Evolutionary conservation across 1,140 invertebrate genomes (phyloP), one percentile per base, ranked within the genome.

Genomic region (Hestina assimilis): DNA sequence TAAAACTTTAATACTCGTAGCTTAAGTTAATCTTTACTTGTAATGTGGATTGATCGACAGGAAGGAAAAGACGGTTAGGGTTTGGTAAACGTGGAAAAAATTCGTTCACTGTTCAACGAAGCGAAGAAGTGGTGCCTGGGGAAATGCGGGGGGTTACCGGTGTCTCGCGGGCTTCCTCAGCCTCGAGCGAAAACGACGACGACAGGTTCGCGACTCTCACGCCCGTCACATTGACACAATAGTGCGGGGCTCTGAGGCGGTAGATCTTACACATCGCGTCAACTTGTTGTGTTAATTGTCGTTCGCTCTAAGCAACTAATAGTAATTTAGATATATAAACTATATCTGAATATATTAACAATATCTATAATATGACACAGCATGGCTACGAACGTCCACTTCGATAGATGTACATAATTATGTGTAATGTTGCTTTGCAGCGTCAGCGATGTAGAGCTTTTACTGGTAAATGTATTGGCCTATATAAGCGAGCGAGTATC

Each of bases 21-120:
- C n/a, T n/a, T n/a, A n/a, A n/a, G n/a, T n/a, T n/a, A n/a, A n/a
- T n/a, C n/a, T n/a, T n/a, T n/a, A n/a, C n/a, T n/a, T 26, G 47
- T 38, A 14, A 38, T 43, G 1, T 53, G 19, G 45, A 47, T 53
- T 75, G 60, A 79, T 78, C 74, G 69, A 70, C 83, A 96, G 96
- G 96, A 92, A 94, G 95, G 80, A 97, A 97, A 92, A 93, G 96
- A 91, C 93, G 96, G 89, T 94, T 97, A 93, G 96, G 96, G 89
- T 98, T 98, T 90, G 96, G 96, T 87, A 95, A 95, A 90, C 95
- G 96, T 90, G 95, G 95, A 77, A 96, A 96, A 92, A 96, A 95
- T 88, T 96, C 96, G 72, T 96, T 98, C 92, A 97, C 96, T 85
- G 96, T 98, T 77, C 96, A 97, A 91, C 94, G 97, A 88, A 97